Percentiles rank a stretch among this genome's conserved stretches.
Evolutionary conservation across 2,888 invertebrate species (phyloP).

Genomic region (Xestia rhomboidea): DNA sequence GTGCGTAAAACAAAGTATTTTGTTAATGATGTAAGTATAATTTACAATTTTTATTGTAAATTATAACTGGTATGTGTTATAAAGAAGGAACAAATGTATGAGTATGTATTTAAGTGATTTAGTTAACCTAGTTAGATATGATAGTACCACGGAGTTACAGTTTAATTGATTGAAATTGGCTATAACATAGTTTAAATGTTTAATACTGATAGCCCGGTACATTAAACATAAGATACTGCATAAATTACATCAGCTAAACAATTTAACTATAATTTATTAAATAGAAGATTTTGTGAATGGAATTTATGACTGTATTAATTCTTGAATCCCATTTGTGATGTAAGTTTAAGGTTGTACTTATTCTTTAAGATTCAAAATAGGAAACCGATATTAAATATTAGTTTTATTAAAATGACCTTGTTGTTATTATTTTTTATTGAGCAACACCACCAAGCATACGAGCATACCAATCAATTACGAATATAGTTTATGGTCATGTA

Average conservation of each 20-base stretch:
- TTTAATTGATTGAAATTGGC: conserved; percentile 53
- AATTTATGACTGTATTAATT: conserved; percentile 22
- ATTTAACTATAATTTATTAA: conserved; percentile 26
- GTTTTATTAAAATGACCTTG: conserved; percentile 27
- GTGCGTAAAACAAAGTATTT: conserved; percentile 54
- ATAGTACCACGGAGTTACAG: conserved; percentile 9
- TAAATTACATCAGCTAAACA: not conserved
- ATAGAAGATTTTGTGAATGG: conserved; percentile 4
- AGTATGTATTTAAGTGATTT: conserved; percentile 45
- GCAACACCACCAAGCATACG: not conserved
- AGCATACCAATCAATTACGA: conserved; percentile 12
- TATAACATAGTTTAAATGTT: conserved; percentile 32
- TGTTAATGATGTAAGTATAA: conserved; percentile 22
- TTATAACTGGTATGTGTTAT: conserved; percentile 9
- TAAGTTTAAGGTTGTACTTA: conserved; percentile 32
- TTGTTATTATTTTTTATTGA: conserved; percentile 17
- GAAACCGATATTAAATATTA: conserved; percentile 26
- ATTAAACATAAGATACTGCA: not conserved
- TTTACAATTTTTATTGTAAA: conserved; percentile 44
- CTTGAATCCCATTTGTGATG: conserved; percentile 30
- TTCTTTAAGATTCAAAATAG: conserved; percentile 21
- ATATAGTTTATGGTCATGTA: not conserved
- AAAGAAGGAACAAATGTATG: conserved; percentile 10
- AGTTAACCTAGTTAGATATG: conserved; percentile 68
- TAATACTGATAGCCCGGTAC: conserved; percentile 8